Conservation (phyloP, 1,140 invertebrate species). For the Cepaea nemoralis region DNA sequence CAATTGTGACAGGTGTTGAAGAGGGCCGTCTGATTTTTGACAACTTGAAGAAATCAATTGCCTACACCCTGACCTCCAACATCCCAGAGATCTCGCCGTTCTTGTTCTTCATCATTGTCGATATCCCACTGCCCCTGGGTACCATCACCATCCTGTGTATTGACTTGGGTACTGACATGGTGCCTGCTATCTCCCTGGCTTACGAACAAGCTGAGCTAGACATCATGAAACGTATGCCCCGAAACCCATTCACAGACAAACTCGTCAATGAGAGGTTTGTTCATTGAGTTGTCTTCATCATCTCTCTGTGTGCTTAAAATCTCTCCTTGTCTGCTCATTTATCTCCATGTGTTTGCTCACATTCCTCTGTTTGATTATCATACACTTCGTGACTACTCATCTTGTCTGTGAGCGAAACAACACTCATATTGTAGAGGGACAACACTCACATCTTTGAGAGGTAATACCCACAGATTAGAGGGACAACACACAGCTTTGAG, state of each 20-base stretch:
- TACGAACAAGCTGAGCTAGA: constrained; percentile 96
- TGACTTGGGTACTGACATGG: constrained; percentile 99
- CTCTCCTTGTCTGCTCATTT: too few relatives aligned
- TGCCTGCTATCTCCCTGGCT: constrained; percentile 97
- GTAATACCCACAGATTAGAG: too few relatives aligned
- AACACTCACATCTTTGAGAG: too few relatives aligned
- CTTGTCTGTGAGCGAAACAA: too few relatives aligned
- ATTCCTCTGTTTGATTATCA: too few relatives aligned
- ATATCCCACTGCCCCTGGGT: constrained; percentile 96
- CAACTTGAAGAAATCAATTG: constrained; percentile 99
- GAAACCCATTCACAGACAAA: constrained; percentile 92
- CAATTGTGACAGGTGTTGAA: constrained; percentile 99
- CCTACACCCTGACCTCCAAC: constrained; percentile 98
- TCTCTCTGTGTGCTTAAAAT: too few relatives aligned
- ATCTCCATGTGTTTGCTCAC: too few relatives aligned
- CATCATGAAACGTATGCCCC: constrained; percentile 97
- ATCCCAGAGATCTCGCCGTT: constrained; percentile 99
- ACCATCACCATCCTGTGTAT: constrained; percentile 99
- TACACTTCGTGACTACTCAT: too few relatives aligned
- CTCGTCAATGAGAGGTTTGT: constrained; percentile 88
- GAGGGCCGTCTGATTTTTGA: constrained; percentile 98
- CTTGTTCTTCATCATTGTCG: constrained; percentile 96
- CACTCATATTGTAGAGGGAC: too few relatives aligned
- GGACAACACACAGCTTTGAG: too few relatives aligned
- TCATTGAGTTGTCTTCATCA: neutral